Evolutionary conservation across 37 sponge, comb jelly and placozoan species (phyloP), one percentile per base, ranked within the genome.

Genomic region (Chondrilla cf. caribensis): DNA sequence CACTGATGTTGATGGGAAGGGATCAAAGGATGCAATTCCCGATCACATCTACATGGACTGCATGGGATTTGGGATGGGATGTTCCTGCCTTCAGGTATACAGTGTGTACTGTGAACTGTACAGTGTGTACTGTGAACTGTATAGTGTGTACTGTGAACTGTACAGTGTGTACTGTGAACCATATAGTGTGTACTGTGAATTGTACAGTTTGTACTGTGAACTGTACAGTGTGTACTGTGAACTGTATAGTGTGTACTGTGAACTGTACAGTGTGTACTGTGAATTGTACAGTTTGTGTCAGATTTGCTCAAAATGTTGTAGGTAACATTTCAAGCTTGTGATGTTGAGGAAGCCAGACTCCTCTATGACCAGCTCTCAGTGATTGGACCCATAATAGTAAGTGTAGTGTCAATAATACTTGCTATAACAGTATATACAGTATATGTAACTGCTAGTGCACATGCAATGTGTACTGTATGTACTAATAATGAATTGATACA

Each of bases 1-100:
- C 18, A 80, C 58, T 78, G 88, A 90, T 57, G 58, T 68, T 47
- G 88, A 88, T 36, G 89, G 84, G 3, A 68, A 78, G 70, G 83
- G 75, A 14, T 58, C 86, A 18, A 82, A 54, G 25, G 89, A 81
- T n/a, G 92, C 93, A 32, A 40, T 64, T n/a, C 88, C 89, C 7
- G 94, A 95, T 75, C 98, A 97, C 75, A 85, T 97, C 77, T 97
- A 97, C 88, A 85, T 93, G 87, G 98, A 97, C 78, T 88, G 90
- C 57, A 97, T 93, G 98, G 96, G 96, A 14, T 90, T 93, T 81
- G 98, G 98, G 24, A 97, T 97, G 98, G 94, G 98, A n/a, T 91
- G 89, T 54, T 87, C 85, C 71, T 97, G 98, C 59, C 60, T 97
- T 11, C 98, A 97, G 89, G 93, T 93, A n/a, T n/a, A n/a, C n/a